Evolutionary conservation across 1,140 invertebrate species (phyloP), one percentile per base, ranked within the genome.

Genomic region (Hycleus phaleratus): DNA sequence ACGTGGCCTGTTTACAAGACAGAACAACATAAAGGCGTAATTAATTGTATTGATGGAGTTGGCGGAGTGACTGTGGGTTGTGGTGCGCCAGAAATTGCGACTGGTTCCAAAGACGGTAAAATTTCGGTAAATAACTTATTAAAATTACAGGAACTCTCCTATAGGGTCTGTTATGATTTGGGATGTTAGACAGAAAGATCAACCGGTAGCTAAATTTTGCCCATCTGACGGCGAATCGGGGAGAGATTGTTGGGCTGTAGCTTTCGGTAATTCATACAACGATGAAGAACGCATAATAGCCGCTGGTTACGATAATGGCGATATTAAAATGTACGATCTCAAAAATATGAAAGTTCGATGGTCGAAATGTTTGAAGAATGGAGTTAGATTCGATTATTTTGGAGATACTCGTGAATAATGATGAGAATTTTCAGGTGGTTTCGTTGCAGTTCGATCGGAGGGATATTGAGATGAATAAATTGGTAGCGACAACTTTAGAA

Each of bases 241-340:
- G 51, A 77, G 90, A 38, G 92, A 95, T 64, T 95, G 92, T 72
- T 96, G 92, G 92, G 73, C 85, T 3, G 91, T 94, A 7, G 80
- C 84, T 9, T 94, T 95, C 70, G 92, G 91, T 2, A 88, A 97
- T 77, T 87, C 91, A 0, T 93, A 86, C 69, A 93, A 89, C 71
- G 81, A 85, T 18, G 80, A 89, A 38, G 93, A 97, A 67, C 78
- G 94, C 54, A 79, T 90, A 54, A 83, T 97, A 1, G 86, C 84
- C 58, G 88, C 93, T 40, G 95, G 95, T 3, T 98, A 96, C 73
- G 95, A 98, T 69, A 98, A 97, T 77, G 95, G 95, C 0, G 95
- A 98, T 73, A 74, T 98, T 0, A 97, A 97, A 78, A 82, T 97
- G 73, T 97, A 95, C 74, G 93, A 97, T 77, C 76, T 98, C n/a